phyloP scores from a whole-genome alignment of 2,113 vertebrate genomes.

The Neomonachus schauinslandi region DNA sequence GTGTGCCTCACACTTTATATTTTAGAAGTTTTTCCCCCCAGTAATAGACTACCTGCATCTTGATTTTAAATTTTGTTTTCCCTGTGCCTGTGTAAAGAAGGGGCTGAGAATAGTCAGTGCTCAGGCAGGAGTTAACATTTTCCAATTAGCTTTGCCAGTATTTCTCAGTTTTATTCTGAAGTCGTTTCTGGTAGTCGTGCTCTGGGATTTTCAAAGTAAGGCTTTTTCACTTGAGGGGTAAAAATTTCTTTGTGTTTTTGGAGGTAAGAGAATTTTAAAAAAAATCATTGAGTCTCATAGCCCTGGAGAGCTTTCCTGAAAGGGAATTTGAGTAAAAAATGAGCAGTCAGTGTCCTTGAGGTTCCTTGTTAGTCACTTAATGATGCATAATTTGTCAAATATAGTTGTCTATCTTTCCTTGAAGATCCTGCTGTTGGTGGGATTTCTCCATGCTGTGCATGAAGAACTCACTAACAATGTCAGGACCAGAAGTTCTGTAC shows the following conservation, averaged over 20 bases:
- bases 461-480: background rate
- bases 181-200: background rate
- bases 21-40: background rate
- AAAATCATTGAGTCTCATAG: background rate
- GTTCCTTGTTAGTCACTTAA: slow-evolving; percentile 43
- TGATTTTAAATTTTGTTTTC: slow-evolving; percentile 6
- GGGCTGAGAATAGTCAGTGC: background rate
- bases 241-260: slow-evolving; percentile 40
- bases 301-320: slow-evolving; percentile 40
- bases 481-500: background rate
- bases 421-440: background rate
- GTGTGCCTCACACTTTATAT: slow-evolving; percentile 1
- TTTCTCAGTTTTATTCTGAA: background rate
- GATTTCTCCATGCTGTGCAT: background rate
- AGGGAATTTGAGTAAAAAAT: slow-evolving; percentile 65
- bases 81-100: background rate
- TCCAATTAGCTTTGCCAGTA: background rate
- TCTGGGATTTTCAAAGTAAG: slow-evolving; percentile 24
- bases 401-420: background rate
- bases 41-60: background rate
- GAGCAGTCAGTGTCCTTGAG: slow-evolving; percentile 60
- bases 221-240: slow-evolving; percentile 25
- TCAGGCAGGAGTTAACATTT: background rate
- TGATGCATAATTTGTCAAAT: slow-evolving; percentile 53
- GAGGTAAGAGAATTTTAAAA: slow-evolving; percentile 42